These are phyloP conservation scores for Tanypteryx hageni DNA, from an alignment of 2,888 invertebrate species.

Conservation along the genomic window DNA sequence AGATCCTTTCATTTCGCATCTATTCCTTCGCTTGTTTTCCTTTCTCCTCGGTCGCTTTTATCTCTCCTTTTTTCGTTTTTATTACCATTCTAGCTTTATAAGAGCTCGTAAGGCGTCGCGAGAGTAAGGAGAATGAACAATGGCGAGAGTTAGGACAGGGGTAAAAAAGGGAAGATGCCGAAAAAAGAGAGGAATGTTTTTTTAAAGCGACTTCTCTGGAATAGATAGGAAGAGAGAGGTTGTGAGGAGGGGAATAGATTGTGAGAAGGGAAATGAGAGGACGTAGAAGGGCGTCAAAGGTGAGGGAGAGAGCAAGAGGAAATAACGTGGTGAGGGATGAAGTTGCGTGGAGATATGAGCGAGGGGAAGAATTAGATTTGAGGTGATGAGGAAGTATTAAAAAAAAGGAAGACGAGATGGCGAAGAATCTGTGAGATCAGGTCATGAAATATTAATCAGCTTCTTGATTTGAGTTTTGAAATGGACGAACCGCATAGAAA, in stretches of 20 bases:
- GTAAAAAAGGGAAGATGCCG: not conserved
- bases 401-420: not conserved
- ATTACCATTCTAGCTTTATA: too few relatives aligned
- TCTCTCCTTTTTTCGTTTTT: not conserved
- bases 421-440: slow-evolving; percentile 58
- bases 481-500: slow-evolving; percentile 31
- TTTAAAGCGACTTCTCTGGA: not conserved
- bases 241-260: not conserved
- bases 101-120: not conserved
- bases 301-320: not conserved
- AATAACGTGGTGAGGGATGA: not conserved
- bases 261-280: not conserved
- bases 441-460: slow-evolving; percentile 63
- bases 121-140: not conserved
- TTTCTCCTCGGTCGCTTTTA: not conserved
- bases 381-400: slow-evolving; percentile 56
- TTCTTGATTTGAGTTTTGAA: slow-evolving; percentile 53
- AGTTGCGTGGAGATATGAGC: not conserved
- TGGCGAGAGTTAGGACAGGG: not conserved
- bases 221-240: too few relatives aligned
- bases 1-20: not conserved
- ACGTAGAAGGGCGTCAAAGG: not conserved
- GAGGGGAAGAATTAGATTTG: slow-evolving; percentile 45
- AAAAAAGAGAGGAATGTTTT: slow-evolving; percentile 25
- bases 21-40: not conserved